Percentiles rank a stretch among this genome's conserved stretches.
These are phyloP conservation scores for Exocentrus adspersus DNA, from an alignment of 2,888 invertebrate genomes.

Conservation along the genomic window DNA sequence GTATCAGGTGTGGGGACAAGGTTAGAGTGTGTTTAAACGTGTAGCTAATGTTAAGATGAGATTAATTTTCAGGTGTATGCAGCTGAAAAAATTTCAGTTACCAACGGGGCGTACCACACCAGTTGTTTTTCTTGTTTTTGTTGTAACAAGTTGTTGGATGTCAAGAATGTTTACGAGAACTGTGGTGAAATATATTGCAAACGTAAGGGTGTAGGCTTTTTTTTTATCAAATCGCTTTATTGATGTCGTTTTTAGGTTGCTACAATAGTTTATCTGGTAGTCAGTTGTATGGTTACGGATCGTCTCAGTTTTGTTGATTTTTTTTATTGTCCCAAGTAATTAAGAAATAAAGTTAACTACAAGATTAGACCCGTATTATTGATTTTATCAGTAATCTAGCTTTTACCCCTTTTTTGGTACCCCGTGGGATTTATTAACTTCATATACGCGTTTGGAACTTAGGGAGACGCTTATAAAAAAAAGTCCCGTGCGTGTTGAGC, in stretches of 20 bases:
- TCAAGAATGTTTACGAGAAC: slow-evolving; percentile 64
- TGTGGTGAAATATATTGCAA: slow-evolving; percentile 67
- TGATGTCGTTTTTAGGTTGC: slow-evolving; percentile 60
- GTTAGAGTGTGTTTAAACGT: no score
- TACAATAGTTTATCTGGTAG: slow-evolving; percentile 65
- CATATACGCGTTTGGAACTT: no score
- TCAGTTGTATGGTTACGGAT: slow-evolving; percentile 64
- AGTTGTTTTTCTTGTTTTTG: slow-evolving; percentile 67
- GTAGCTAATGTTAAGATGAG: no score
- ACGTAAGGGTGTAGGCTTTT: no score
- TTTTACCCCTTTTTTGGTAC: not conserved
- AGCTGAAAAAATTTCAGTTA: slow-evolving; percentile 60
- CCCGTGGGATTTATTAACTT: not conserved
- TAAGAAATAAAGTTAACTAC: slow-evolving; percentile 13
- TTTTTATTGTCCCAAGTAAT: slow-evolving; percentile 16
- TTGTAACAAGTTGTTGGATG: slow-evolving; percentile 65
- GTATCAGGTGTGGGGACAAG: slow-evolving; percentile 49
- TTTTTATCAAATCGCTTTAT: no score
- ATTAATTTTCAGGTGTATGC: slow-evolving; percentile 58
- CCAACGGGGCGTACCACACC: slow-evolving; percentile 64
- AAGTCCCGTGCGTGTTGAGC: not conserved
- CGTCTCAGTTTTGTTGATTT: slow-evolving; percentile 27
- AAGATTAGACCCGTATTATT: not conserved
- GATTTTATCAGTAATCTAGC: no score
- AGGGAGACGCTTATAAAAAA: not conserved